These are phyloP conservation scores for Branchinecta sandiegonensis DNA, from an alignment of 2,888 invertebrate species.

Conservation along the genomic window DNA sequence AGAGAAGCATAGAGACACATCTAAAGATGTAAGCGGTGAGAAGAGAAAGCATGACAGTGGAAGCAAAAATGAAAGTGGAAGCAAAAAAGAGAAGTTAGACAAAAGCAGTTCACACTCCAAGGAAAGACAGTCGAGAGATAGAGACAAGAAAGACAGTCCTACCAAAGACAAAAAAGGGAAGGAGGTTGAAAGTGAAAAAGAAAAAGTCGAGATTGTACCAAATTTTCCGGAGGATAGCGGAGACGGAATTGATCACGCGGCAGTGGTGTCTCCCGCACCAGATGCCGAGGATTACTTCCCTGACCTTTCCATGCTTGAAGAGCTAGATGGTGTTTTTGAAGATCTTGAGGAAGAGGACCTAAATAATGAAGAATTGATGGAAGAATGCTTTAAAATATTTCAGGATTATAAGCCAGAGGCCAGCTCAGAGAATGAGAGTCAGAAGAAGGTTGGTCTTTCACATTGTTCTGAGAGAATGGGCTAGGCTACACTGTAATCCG, in stretches of 20 bases:
- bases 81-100: slow-evolving; percentile 21
- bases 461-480: neutral
- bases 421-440: neutral
- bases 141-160: neutral
- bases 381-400: slow-evolving; percentile 73
- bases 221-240: no score
- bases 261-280: no score
- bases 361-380: slow-evolving; percentile 46
- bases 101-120: neutral
- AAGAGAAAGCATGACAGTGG: neutral
- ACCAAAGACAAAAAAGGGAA: neutral
- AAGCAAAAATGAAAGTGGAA: slow-evolving; percentile 3
- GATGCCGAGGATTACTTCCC: neutral
- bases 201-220: neutral
- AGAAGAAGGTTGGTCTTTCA: neutral
- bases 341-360: slow-evolving; percentile 40
- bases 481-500: no score
- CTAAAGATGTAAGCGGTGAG: slow-evolving; percentile 8
- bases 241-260: no score
- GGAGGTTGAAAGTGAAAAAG: neutral
- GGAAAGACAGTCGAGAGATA: neutral
- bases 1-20: neutral
- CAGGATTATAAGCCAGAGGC: slow-evolving; percentile 47
- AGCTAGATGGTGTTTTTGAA: neutral
- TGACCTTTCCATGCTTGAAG: neutral